Evolutionary conservation across 2,888 invertebrate genomes (phyloP).

Genomic region (Zygaena filipendulae): DNA sequence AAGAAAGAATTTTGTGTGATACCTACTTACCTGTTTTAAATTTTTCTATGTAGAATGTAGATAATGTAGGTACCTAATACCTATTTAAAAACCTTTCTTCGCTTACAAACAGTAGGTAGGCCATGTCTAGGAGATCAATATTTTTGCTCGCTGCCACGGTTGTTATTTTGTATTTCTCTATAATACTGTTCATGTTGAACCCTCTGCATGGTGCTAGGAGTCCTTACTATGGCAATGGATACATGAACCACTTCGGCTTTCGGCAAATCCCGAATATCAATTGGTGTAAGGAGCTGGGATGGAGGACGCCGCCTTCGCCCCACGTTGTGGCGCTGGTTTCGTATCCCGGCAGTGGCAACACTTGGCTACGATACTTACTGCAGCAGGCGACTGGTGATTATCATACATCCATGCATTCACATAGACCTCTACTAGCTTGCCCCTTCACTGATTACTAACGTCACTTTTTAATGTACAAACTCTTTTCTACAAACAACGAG

Average conservation of each 20-base stretch:
- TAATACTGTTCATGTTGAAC: constrained; percentile 49
- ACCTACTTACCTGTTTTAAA: too few relatives aligned
- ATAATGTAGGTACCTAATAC: too few relatives aligned
- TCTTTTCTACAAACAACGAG: too few relatives aligned
- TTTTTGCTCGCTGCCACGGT: constrained; percentile 40
- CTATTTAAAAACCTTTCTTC: too few relatives aligned
- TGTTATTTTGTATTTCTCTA: constrained; percentile 47
- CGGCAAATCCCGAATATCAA: constrained; percentile 35
- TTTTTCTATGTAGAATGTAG: too few relatives aligned
- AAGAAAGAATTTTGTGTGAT: too few relatives aligned
- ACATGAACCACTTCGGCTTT: constrained; percentile 35
- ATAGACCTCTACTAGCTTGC: too few relatives aligned
- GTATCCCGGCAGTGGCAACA: constrained; percentile 88
- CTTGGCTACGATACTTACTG: constrained; percentile 82
- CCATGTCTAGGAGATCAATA: constrained; percentile 46
- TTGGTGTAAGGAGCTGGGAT: constrained; percentile 67
- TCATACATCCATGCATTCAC: too few relatives aligned
- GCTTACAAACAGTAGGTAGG: too few relatives aligned
- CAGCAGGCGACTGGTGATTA: constrained; percentile 86
- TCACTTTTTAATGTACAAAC: too few relatives aligned
- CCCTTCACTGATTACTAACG: too few relatives aligned
- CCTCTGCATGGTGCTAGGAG: constrained; percentile 37
- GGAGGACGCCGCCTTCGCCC: constrained; percentile 50
- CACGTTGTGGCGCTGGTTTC: constrained; percentile 75
- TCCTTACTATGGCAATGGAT: constrained; percentile 30